A percentile compares a stretch with the other conserved stretches of the same genome.
Conservation (phyloP, 2,113 vertebrate species). For the Salvelinus alpinus region DNA sequence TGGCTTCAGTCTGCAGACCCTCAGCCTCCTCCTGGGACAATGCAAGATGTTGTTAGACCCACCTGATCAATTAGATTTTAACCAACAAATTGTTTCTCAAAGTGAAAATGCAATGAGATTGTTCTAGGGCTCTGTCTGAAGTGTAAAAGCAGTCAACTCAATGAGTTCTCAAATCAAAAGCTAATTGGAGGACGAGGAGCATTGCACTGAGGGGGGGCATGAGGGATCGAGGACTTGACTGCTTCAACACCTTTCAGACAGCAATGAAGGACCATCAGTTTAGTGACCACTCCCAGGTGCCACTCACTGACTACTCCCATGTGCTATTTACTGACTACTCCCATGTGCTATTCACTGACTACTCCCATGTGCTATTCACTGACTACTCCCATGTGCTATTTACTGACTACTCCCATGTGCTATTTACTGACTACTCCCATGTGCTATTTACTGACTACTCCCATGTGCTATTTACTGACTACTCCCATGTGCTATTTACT, state of each 20-base stretch:
- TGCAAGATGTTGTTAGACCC: too few species aligned
- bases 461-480: too few species aligned
- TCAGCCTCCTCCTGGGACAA: constrained; percentile 30
- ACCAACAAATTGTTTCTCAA: not conserved
- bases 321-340: constrained; percentile 60
- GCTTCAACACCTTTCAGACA: too few species aligned
- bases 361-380: not conserved
- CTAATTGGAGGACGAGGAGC: too few species aligned
- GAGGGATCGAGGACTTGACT: too few species aligned
- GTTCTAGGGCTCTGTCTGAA: too few species aligned
- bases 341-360: constrained; percentile 60
- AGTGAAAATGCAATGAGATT: not conserved
- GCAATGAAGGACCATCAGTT: not conserved
- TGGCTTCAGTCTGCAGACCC: constrained; percentile 44
- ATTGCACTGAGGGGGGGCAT: too few species aligned
- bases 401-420: constrained; percentile 60
- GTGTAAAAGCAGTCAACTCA: not conserved
- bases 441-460: constrained; percentile 60
- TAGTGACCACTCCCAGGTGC: not conserved
- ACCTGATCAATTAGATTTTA: not conserved
- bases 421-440: too few species aligned
- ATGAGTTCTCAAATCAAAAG: not conserved
- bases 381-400: not conserved
- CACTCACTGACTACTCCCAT: constrained; percentile 60
- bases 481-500: not conserved